phyloP scores from a whole-genome alignment of 2,888 invertebrate species.

The Tenthredo livida region DNA sequence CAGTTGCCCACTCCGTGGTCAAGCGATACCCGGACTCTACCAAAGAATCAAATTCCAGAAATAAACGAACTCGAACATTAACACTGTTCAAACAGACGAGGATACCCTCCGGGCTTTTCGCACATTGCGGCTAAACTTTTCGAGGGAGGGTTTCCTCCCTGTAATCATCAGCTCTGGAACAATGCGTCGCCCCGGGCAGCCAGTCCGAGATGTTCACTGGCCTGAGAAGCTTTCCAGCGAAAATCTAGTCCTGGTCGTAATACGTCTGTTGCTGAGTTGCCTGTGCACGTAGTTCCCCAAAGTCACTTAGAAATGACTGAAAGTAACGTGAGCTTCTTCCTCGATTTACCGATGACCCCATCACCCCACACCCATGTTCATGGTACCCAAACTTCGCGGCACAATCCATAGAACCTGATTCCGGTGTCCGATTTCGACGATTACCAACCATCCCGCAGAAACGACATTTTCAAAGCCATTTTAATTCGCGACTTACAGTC shows the following conservation, averaged over 20 bases:
- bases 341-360: neutral
- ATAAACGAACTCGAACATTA: neutral
- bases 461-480: neutral
- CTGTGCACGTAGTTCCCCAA: neutral
- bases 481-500: constrained; percentile 7
- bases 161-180: constrained; percentile 71
- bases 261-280: neutral
- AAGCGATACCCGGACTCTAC: neutral
- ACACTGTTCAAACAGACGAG: neutral
- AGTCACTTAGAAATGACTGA: neutral
- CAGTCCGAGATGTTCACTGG: constrained; percentile 47
- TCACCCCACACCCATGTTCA: neutral
- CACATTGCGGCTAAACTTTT: neutral
- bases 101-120: neutral
- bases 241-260: neutral
- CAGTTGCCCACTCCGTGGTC: neutral
- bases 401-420: neutral
- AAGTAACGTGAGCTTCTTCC: neutral
- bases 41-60: neutral
- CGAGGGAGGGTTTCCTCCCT: constrained; percentile 47
- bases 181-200: constrained; percentile 64
- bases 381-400: constrained; percentile 25
- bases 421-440: neutral
- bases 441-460: neutral
- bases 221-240: neutral